Base-by-base conservation (phyloP, 1,140 invertebrate genomes). In the Heterodera schachtii region DNA sequence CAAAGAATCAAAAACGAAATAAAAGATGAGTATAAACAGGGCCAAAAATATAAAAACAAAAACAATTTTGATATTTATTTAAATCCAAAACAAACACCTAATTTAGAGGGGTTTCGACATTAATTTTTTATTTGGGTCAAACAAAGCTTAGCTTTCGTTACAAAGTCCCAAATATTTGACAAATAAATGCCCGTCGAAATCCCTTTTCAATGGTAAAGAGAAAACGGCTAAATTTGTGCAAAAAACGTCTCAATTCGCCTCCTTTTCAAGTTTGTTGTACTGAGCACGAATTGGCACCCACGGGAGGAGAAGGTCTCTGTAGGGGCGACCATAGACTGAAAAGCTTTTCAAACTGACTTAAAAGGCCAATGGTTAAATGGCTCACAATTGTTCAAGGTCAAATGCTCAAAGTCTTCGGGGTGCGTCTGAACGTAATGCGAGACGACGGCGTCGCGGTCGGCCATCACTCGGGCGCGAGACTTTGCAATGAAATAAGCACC, bases 401-500 rank as follows among this genome's bases (percentile, higher is more conserved):
- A 67, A 57, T 83, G 81, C 16, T 87, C 87, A 73, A 89, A 89
- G 77, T 89, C 87, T 64, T 90, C 79, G 21, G 87, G 87, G 79
- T 89, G 87, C 11, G 88, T 74, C 7, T 82, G 43, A 64, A 87
- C 82, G 78, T 89, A 89, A 79, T 89, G 85, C 21, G 87, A 81
- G 70, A 88, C 78, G 52, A 89, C 82, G 8, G 88, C 86, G 52
- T 88, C 87, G 49, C 71, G 66, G 3, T 60, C 31, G 73, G 70
- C 70, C 52, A 80, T 80, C 47, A 43, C 57, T 41, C 13, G 41
- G 60, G 21, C 70, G 5, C 79, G 57, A 0, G 21, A 43, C n/a
- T 11, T n/a, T 11, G 64, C 52, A n/a, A 43, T 4, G n/a, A 41
- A 69, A 46, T 78, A 78, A 41, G 60, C n/a, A 19, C 8, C 2